Conservation (phyloP, 2,888 invertebrate genomes). For the Lepidochitona cinerea region DNA sequence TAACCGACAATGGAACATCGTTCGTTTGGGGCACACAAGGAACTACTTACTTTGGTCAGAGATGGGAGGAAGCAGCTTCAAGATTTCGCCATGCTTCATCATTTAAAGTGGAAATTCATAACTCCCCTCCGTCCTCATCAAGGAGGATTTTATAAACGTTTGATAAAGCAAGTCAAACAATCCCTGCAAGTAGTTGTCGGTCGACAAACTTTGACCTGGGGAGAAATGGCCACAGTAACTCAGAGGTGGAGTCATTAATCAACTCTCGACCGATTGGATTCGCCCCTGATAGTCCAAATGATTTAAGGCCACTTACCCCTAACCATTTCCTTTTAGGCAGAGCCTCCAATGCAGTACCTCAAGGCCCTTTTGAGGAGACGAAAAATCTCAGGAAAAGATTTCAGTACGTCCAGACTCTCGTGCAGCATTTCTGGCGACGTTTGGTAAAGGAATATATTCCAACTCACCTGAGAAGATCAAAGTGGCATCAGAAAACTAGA, state of each 20-base stretch:
- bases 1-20: constrained; percentile 7
- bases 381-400: background rate
- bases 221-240: background rate
- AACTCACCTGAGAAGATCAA: background rate
- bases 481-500: background rate
- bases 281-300: background rate
- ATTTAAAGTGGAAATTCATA: constrained; percentile 8
- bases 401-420: background rate
- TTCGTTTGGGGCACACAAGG: constrained; percentile 8
- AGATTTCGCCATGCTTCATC: background rate
- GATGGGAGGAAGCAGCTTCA: background rate
- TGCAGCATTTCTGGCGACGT: background rate
- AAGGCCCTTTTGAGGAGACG: constrained; percentile 8
- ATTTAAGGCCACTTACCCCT: constrained; percentile 1
- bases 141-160: background rate
- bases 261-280: constrained; percentile 2
- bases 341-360: background rate
- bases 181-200: background rate
- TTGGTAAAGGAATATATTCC: background rate
- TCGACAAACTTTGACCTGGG: background rate
- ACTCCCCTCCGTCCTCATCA: constrained; percentile 3
- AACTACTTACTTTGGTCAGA: background rate
- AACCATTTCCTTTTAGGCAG: constrained; percentile 7
- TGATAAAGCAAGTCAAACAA: background rate
- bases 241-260: background rate